These are phyloP conservation scores for Amaurobius ferox DNA, from an alignment of 2,888 invertebrate genomes.

Conservation along the genomic window DNA sequence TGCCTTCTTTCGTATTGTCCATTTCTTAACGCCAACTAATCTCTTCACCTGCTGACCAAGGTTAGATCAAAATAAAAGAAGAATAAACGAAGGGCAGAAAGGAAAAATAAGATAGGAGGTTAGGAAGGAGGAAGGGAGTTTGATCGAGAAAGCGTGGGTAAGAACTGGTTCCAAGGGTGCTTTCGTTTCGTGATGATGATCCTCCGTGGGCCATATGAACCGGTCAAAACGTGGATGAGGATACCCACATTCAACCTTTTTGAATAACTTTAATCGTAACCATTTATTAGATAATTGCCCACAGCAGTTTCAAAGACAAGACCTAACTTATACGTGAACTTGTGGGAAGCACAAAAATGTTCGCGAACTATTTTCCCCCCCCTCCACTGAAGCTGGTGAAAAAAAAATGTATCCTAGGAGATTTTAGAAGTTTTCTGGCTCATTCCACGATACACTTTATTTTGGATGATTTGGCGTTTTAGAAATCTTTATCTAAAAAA, in stretches of 20 bases:
- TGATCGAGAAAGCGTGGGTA: conserved; percentile 41
- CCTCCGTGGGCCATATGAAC: conserved; percentile 4
- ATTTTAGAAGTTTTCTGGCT: too few species aligned
- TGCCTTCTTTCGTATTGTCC: conserved; percentile 39
- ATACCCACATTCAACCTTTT: conserved; percentile 1
- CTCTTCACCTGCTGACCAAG: conserved; percentile 41
- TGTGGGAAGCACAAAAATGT: too few species aligned
- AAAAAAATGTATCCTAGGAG: too few species aligned
- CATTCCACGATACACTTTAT: too few species aligned
- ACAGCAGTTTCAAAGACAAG: too few species aligned
- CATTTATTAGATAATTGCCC: too few species aligned
- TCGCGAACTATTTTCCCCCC: too few species aligned
- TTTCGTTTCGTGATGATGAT: conserved; percentile 8
- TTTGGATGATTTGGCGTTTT: too few species aligned
- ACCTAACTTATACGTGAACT: too few species aligned
- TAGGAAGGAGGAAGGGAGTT: conserved; percentile 38
- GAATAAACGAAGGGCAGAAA: not conserved
- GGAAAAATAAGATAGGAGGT: conserved; percentile 30
- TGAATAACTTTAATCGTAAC: too few species aligned
- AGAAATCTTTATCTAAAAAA: too few species aligned
- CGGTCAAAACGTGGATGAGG: not conserved
- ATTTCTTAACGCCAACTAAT: conserved; percentile 1
- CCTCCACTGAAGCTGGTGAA: too few species aligned
- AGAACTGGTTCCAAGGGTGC: conserved; percentile 42
- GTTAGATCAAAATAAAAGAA: not conserved